Conservation (phyloP, 2,888 invertebrate species). For the Oxyscelio sp. region DNA sequence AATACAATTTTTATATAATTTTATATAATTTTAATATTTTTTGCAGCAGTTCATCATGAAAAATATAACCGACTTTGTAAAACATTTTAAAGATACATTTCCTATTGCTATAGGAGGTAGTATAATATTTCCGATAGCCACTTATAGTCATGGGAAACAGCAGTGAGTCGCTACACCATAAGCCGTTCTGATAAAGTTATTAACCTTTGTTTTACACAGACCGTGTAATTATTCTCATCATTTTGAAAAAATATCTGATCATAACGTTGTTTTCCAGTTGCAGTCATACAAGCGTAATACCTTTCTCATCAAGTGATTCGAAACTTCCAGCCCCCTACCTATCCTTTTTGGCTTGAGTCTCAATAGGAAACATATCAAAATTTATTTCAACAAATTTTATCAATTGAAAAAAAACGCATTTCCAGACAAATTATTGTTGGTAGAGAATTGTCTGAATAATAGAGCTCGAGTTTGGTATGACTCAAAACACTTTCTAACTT, state of each 20-base stretch:
- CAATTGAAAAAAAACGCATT: too few relatives aligned
- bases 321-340: too few relatives aligned
- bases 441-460: slow-evolving; percentile 28
- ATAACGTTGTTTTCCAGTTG: not conserved
- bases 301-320: too few relatives aligned
- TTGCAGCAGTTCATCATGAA: too few relatives aligned
- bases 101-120: too few relatives aligned
- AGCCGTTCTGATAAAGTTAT: slow-evolving; percentile 38
- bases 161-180: slow-evolving; percentile 26
- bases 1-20: too few relatives aligned
- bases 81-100: too few relatives aligned
- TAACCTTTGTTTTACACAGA: slow-evolving; percentile 38
- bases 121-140: too few relatives aligned
- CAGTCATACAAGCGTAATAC: not conserved
- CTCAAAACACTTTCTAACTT: slow-evolving; percentile 13
- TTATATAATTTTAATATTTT: too few relatives aligned
- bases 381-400: too few relatives aligned
- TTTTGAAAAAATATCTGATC: slow-evolving; percentile 25
- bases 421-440: slow-evolving; percentile 18
- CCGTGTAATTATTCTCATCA: slow-evolving; percentile 28
- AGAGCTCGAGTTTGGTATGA: slow-evolving; percentile 55
- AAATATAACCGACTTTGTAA: too few relatives aligned
- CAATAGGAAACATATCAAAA: not conserved
- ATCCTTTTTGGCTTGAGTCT: not conserved
- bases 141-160: too few relatives aligned